phyloP scores from a whole-genome alignment of 2,797 vertebrate species.

The Gallinago stenura region DNA sequence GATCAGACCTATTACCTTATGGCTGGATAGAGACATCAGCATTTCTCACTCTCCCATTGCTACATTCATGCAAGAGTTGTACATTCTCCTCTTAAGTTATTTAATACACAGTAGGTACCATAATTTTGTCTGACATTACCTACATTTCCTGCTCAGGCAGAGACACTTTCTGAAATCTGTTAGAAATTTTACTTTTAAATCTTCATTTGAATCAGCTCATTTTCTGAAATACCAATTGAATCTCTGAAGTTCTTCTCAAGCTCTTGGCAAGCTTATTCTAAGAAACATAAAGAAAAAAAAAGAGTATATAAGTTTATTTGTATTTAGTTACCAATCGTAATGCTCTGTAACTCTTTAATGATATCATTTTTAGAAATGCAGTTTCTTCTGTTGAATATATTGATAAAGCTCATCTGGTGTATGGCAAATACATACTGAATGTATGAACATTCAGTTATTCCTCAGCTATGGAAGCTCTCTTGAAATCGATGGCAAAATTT shows the following conservation, averaged over 20 bases:
- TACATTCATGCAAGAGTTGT: not conserved
- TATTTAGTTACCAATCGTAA: not conserved
- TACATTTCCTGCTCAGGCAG: not conserved
- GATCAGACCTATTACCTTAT: not conserved
- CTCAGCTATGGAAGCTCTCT: not conserved
- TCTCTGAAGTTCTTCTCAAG: not conserved
- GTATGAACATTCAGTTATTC: not conserved
- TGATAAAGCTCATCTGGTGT: not conserved
- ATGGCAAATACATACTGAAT: not conserved
- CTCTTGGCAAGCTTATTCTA: not conserved
- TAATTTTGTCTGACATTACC: not conserved
- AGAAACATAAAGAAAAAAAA: not conserved
- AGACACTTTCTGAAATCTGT: not conserved
- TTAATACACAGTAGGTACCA: not conserved
- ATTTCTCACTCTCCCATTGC: not conserved
- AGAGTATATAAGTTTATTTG: not conserved
- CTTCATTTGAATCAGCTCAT: not conserved
- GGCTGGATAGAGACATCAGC: not conserved
- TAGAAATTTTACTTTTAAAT: not conserved
- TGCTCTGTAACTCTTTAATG: not conserved
- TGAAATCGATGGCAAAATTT: not conserved
- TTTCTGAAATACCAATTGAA: not conserved
- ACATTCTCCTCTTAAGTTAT: not conserved
- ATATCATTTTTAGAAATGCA: not conserved
- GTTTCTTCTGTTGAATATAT: not conserved